Evolutionary conservation across 2,113 vertebrate species (phyloP), one percentile per base, ranked within the genome.

Genomic region (Brienomyrus longianalis): DNA sequence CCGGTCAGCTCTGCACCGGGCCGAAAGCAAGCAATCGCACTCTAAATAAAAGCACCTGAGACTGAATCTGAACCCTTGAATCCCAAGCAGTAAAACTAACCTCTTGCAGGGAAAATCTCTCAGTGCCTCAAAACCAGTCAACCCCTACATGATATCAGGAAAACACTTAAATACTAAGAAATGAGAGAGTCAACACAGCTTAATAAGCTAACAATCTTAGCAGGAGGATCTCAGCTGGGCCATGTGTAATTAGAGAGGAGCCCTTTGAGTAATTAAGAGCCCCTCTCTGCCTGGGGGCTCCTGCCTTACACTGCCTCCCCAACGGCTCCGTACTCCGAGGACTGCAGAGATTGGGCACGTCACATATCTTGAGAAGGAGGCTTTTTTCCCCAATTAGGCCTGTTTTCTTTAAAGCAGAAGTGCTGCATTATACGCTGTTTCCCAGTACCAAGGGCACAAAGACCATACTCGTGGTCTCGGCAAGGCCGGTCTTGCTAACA

Each of bases 181-280:
- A 50, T 21, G 19, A 56, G 70, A 51, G 2, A 83, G 48, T 27
- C 50, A 52, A 54, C 80, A 83, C 21, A 84, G 80, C 80, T 89
- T 48, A 56, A 52, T 86, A 35, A 66, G 35, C 50, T 89, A 89
- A 89, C 48, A 13, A 80, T 31, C 50, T 39, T 39, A 50, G 88
- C 89, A 39, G 23, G 70, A 48, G 50, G 35, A 59, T 90, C 83
- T 90, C 86, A 91, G 89, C 77, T 93, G 85, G 86, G n/a, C 43
- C 7, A 11, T 88, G 88, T 74, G 74, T 92, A 92, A 93, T 93
- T 93, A 93, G 89, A 66, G 91, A 88, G 90, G 88, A 43, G 74
- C 77, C 90, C 52, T 90, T 59, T 88, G 70, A 89, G 91, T 92
- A 91, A 93, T 93, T 93, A 93, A 92, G 91, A 88, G 59, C 83